phyloP scores from a whole-genome alignment of 1,140 invertebrate genomes.

The Lepidurus packardi region DNA sequence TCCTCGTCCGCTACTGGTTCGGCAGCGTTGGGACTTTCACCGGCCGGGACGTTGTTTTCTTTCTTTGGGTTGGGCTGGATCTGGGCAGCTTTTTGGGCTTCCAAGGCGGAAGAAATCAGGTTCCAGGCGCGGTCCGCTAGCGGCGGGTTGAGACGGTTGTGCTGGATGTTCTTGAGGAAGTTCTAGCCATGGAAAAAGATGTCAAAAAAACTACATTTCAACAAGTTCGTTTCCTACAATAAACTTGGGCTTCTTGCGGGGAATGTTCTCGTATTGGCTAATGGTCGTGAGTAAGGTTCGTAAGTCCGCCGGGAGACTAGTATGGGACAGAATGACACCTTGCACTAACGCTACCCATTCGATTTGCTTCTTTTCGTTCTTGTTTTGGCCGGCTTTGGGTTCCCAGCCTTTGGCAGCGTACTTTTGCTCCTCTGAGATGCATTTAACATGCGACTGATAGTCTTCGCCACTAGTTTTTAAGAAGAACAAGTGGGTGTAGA shows the following conservation, averaged over 20 bases:
- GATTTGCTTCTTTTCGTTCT: conserved; percentile 84
- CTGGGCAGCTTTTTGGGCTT: conserved; percentile 34
- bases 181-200: conserved; percentile 41
- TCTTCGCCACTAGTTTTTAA: conserved; percentile 62
- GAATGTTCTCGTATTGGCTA: conserved; percentile 74
- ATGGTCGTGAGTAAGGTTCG: conserved; percentile 63
- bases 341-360: conserved; percentile 79
- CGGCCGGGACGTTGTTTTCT: conserved; percentile 3
- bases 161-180: conserved; percentile 47
- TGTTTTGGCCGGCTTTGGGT: conserved; percentile 64
- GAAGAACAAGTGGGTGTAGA: conserved; percentile 17
- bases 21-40: conserved; percentile 23
- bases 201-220: neutral
- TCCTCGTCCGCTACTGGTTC: conserved; percentile 31
- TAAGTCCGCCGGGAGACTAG: conserved; percentile 51
- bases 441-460: conserved; percentile 79
- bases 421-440: conserved; percentile 82
- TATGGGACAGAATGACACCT: conserved; percentile 59
- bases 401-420: conserved; percentile 79
- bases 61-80: conserved; percentile 20
- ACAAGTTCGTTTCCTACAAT: conserved; percentile 44
- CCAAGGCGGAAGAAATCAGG: conserved; percentile 35
- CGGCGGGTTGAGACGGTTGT: conserved; percentile 39
- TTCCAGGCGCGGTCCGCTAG: conserved; percentile 42
- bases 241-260: conserved; percentile 85